Evolutionary conservation across 1,140 invertebrate species (phyloP), one percentile per base, ranked within the genome.

Genomic region (Atopsyche davidsoni): DNA sequence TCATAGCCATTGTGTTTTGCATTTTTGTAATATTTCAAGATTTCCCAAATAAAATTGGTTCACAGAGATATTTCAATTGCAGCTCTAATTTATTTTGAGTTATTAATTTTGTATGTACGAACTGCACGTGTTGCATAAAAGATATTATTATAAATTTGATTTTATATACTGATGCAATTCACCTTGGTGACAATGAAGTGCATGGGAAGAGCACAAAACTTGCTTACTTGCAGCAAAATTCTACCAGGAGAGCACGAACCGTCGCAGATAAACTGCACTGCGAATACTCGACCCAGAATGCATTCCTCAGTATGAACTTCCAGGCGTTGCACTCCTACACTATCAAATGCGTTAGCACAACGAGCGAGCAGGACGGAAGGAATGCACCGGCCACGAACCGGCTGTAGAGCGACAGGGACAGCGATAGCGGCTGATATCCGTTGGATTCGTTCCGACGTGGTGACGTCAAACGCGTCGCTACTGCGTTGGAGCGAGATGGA

Each of bases 151-250:
- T n/a, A n/a, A n/a, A n/a, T n/a, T n/a, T n/a, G n/a, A n/a, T n/a
- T n/a, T n/a, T n/a, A n/a, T n/a, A n/a, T n/a, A n/a, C n/a, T n/a
- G n/a, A n/a, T n/a, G n/a, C n/a, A n/a, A n/a, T n/a, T n/a, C n/a
- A n/a, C n/a, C n/a, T n/a, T n/a, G n/a, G n/a, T n/a, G n/a, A n/a
- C n/a, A n/a, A n/a, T n/a, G n/a, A n/a, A n/a, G n/a, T n/a, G n/a
- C n/a, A n/a, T n/a, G n/a, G n/a, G n/a, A n/a, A n/a, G 46, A 46
- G 11, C 34, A 46, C 44, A 46, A 46, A 46, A 47, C 46, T n/a
- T 35, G 22, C 21, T 18, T 25, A 47, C 34, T 40, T 47, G 36
- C 35, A 47, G 34, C 34, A 39, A 44, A 17, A 16, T n/a, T 4
- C 19, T 24, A 38, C 32, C 39, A 50, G 48, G 48, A 43, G 39